Evolutionary conservation across 2,888 invertebrate genomes (phyloP), one percentile per base, ranked within the genome.

Genomic region (Oxytorus armatus): DNA sequence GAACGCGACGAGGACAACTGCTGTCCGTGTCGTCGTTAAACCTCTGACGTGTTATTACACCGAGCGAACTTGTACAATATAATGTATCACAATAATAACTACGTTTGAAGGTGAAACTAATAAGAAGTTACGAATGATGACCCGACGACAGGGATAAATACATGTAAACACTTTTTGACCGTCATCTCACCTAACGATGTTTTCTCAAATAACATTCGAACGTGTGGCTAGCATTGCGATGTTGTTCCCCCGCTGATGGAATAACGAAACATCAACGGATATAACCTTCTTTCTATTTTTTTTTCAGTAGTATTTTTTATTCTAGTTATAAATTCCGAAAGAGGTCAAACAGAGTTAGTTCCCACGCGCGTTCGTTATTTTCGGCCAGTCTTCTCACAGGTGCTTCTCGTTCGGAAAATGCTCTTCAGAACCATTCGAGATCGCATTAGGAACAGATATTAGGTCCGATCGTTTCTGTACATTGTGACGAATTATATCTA

Each of bases 161-260:
- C 21, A 59, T 7, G 16, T 42, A 36, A 2, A 33, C 11, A 44
- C 21, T 29, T 69, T 75, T 89, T 88, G 90, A 90, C 89, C 90
- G 89, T 90, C 90, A 91, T 88, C 87, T 89, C 86, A 85, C 88
- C 89, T 91, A 91, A 91, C 90, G 90, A 90, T 91, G 90, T 90
- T 90, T 90, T 91, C 88, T 90, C 89, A 91, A 90, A 91, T 90
- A 91, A 91, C 91, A 90, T 85, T 77, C 87, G 86, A 87, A 88
- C 88, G 89, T 88, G 88, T n/a, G n/a, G n/a, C 85, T 88, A 25
- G 57, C 69, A 49, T 66, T 63, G 61, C 69, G 18, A 69, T 63
- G 16, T 61, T 65, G 25, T 16, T 57, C 55, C 10, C 7, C n/a
- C 23, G 11, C 10, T 42, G 25, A 36, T 8, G 21, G 36, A 11